A percentile compares a stretch with the other conserved stretches of the same genome.
Conservation (phyloP, 2,113 vertebrate species). For the Scortum barcoo region DNA sequence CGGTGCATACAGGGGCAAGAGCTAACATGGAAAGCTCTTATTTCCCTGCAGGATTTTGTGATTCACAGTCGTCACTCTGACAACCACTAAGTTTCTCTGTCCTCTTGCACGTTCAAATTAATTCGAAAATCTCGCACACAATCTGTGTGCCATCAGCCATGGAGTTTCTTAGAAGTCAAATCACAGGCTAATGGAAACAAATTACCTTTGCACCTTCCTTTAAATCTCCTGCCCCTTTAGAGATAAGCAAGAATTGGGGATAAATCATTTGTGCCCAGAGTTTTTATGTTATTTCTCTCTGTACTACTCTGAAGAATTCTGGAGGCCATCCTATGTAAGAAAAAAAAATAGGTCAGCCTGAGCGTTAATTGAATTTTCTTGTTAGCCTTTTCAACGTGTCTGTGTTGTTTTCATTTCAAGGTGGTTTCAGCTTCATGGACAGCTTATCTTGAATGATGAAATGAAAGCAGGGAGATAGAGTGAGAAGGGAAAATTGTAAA, state of each 20-base stretch:
- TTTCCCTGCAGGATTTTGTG: slow-evolving; percentile 42
- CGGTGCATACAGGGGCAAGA: slow-evolving; percentile 19
- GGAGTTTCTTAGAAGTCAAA: slow-evolving; percentile 35
- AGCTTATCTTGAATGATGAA: slow-evolving; percentile 32
- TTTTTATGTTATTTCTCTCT: slow-evolving; percentile 13
- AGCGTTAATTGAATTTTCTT: slow-evolving; percentile 48
- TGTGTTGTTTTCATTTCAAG: slow-evolving; percentile 56
- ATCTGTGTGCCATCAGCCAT: slow-evolving; percentile 27
- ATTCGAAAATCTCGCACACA: neutral
- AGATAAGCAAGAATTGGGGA: slow-evolving; percentile 27
- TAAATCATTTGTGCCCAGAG: slow-evolving; percentile 24
- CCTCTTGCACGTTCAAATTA: neutral
- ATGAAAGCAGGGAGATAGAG: slow-evolving; percentile 4
- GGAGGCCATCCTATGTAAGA: slow-evolving; percentile 13
- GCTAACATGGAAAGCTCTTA: slow-evolving; percentile 38
- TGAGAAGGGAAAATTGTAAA: neutral
- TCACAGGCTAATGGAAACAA: slow-evolving; percentile 48
- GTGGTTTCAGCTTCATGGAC: slow-evolving; percentile 52
- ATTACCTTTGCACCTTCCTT: slow-evolving; percentile 34
- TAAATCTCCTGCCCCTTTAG: slow-evolving; percentile 11
- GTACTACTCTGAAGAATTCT: slow-evolving; percentile 5
- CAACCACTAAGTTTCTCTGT: neutral
- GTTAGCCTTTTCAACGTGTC: slow-evolving; percentile 51
- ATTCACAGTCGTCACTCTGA: slow-evolving; percentile 12
- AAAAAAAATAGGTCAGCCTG: slow-evolving; percentile 26